Base-by-base conservation (phyloP, 30 jellyfish, hydroid and myxozoan genomes). In the Aurelia sp. region DNA sequence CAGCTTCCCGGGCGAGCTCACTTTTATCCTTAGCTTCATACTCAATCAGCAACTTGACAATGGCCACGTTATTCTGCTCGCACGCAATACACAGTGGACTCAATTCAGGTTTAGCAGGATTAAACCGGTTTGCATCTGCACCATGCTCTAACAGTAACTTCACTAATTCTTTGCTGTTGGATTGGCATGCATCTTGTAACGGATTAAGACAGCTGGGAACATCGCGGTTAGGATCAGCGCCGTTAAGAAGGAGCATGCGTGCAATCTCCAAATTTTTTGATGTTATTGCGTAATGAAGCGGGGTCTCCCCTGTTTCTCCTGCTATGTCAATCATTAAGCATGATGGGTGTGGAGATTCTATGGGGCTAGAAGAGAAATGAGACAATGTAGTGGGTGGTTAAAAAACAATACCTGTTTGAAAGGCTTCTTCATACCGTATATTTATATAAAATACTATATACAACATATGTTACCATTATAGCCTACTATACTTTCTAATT, bases 31-130 rank as follows among this genome's bases (percentile, higher is more conserved):
- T 68, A 3, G 96, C 97, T 16, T 96, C 97, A 68, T 30, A 55
- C n/a, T 74, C 87, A 22, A 87, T 47, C 79, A 93, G 91, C 65
- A 93, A 24, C 80, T 61, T 82, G 8, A 84, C 97, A 61, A 88
- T 75, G 4, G 67, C 86, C 48, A 41, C 61, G 13, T 44, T 44
- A 44, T 78, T 62, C 24, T 57, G 58, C 58, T 33, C 21, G 65
- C 96, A 74, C 9, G 96, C 96, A 60, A 87, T 87, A 38, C 75
- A 72, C 55, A 93, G 85, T 13, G 96, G 92, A 41, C 97, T 74
- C 48, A 33, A 15, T 2, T 70, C 88, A 16, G 76, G 86, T 20
- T 69, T 72, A 59, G 63, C 90, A 31, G 70, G 59, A 38, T 30
- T 16, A 59, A 57, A 57, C 41, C 47, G 57, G 24, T 87, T 72